Evolutionary conservation across 2,797 vertebrate species (phyloP), one percentile per base, ranked within the genome.

Genomic region (Rallus crepitans): DNA sequence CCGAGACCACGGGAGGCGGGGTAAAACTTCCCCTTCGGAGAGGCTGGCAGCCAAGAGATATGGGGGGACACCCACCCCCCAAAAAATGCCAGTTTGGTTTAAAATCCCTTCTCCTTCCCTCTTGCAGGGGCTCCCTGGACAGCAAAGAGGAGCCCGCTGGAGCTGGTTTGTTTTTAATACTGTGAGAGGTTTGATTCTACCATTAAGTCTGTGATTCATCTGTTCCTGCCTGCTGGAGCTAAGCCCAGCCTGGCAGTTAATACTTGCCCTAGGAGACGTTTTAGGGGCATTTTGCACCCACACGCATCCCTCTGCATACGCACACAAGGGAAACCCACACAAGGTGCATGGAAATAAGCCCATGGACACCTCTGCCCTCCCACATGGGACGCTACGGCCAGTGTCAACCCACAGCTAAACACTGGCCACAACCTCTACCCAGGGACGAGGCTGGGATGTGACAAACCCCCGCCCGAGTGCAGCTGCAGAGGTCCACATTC

Each of bases 1-100:
- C 95, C 94, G 97, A 98, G 95, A 96, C 95, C 33, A 60, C 70
- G 73, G 85, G 82, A 82, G 92, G 91, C 72, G 90, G 94, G 94
- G 91, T 89, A 83, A 69, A 93, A 71, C 78, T 87, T 95, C 70
- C 94, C 90, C 84, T 93, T 68, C 27, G 2, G 83, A 92, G 87
- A 27, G 60, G 70, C 73, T 69, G 89, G 83, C 93, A 93, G 94
- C 97, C 96, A 96, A 93, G 95, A 94, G 82, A 37, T 45, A 71
- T 1, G 68, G 30, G 52, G 73, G 28, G 30, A 1, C 14, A 25
- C 8, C 24, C 48, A 25, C 23, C 48, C 50, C 70, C 31, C 14
- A 21, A 94, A 76, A 23, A 79, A 52, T 39, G 87, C 84, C 87
- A 8, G 18, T 75, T 95, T 61, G 73, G 94, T 96, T 97, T 95